Conservation (phyloP, 2,113 vertebrate genomes). For the Sceloporus tristichus region DNA sequence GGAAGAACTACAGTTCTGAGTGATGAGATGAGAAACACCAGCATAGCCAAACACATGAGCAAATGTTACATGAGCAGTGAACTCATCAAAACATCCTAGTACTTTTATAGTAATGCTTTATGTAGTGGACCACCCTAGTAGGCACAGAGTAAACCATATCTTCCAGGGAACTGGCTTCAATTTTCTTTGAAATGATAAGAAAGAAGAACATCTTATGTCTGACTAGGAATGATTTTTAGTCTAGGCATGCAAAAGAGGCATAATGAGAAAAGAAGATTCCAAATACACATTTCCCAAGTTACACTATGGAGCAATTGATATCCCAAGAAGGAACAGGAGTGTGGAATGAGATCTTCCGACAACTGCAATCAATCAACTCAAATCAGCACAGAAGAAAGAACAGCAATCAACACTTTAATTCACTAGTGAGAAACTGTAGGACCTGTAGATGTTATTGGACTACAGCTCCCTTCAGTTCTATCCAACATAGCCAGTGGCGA, state of each 20-base stretch:
- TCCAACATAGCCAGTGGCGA: neutral
- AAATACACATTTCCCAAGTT: neutral
- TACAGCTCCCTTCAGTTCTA: neutral
- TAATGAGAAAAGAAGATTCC: neutral
- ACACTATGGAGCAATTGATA: neutral
- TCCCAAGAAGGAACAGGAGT: neutral
- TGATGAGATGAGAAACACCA: neutral
- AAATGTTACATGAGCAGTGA: neutral
- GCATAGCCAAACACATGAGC: neutral
- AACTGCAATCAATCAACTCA: neutral
- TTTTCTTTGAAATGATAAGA: neutral
- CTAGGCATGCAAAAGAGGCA: neutral
- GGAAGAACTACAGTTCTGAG: neutral
- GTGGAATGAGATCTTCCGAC: neutral
- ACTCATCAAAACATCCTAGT: neutral
- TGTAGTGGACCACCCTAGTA: neutral
- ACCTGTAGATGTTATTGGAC: neutral
- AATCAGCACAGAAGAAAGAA: neutral
- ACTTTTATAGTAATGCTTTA: constrained; percentile 18
- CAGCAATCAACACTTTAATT: neutral
- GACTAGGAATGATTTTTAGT: neutral
- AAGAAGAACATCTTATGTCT: neutral
- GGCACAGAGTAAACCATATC: neutral
- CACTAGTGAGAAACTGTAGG: no score
- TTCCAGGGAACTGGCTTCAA: neutral